A percentile compares a stretch with the other conserved stretches of the same genome.
phyloP scores from a whole-genome alignment of 2,113 vertebrate species.

The Asarcornis scutulata region DNA sequence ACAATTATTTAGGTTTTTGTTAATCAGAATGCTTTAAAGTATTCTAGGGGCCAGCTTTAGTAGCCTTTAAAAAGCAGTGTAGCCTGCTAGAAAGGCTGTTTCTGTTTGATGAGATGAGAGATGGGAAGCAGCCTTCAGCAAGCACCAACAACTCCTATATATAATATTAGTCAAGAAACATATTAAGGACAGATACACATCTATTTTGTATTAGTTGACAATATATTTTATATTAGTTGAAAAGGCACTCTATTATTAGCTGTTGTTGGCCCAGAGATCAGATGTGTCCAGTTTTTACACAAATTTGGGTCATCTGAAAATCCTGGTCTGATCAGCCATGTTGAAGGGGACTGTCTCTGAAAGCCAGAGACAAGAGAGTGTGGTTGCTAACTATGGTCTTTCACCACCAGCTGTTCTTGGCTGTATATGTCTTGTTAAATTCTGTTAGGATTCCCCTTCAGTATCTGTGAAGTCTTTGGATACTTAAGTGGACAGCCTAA shows the following conservation, averaged over 20 bases:
- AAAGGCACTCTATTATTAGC: neutral
- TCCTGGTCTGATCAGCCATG: neutral
- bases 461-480: neutral
- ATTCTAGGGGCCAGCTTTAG: neutral
- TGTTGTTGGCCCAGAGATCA: neutral
- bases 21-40: neutral
- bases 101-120: neutral
- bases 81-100: neutral
- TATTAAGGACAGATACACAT: neutral
- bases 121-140: neutral
- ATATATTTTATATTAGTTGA: neutral
- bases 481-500: neutral
- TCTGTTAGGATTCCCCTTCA: neutral
- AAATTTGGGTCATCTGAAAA: neutral
- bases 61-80: neutral
- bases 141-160: neutral
- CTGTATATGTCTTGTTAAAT: neutral
- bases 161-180: neutral
- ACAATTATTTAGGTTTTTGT: neutral
- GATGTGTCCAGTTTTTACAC: neutral
- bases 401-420: neutral
- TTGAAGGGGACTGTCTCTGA: neutral
- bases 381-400: rapidly evolving
- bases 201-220: neutral
- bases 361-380: neutral